These are phyloP conservation scores for Acipenser ruthenus DNA, from an alignment of 2,797 vertebrate species.

Conservation along the genomic window DNA sequence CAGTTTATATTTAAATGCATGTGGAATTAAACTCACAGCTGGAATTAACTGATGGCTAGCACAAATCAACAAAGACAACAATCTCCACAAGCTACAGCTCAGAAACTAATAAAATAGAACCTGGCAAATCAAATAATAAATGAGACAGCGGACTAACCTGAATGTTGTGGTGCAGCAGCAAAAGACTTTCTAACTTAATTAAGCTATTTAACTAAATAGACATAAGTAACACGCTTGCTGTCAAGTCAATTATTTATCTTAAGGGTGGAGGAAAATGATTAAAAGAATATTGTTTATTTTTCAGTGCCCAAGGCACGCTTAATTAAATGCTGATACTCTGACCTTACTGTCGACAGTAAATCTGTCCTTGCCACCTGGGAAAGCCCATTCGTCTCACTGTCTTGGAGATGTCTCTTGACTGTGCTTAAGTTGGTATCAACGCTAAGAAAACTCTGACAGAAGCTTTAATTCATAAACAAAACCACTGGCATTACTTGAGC, in stretches of 20 bases:
- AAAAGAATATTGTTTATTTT: slow-evolving; percentile 5
- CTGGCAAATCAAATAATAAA: slow-evolving; percentile 25
- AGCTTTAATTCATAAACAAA: too few relatives aligned
- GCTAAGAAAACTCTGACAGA: too few relatives aligned
- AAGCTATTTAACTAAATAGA: slow-evolving; percentile 16
- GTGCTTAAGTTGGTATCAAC: too few relatives aligned
- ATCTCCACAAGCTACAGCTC: slow-evolving; percentile 36
- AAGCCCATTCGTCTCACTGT: neutral
- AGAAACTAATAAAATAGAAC: slow-evolving; percentile 27
- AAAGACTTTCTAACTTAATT: slow-evolving; percentile 16
- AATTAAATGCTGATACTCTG: neutral
- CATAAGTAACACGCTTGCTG: slow-evolving; percentile 6
- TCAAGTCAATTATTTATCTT: slow-evolving; percentile 10
- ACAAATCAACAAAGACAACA: slow-evolving; percentile 37
- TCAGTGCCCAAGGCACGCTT: neutral
- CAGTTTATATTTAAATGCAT: slow-evolving; percentile 10
- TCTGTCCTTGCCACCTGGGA: neutral
- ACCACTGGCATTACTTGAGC: too few relatives aligned
- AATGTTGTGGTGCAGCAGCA: neutral
- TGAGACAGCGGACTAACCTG: slow-evolving; percentile 22
- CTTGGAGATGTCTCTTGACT: neutral
- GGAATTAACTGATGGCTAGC: slow-evolving; percentile 44
- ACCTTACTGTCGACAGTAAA: neutral
- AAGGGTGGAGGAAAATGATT: slow-evolving; percentile 6
- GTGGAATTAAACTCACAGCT: slow-evolving; percentile 35